Evolutionary conservation across 2,797 vertebrate species (phyloP).

Genomic region (Nannoperca australis): DNA sequence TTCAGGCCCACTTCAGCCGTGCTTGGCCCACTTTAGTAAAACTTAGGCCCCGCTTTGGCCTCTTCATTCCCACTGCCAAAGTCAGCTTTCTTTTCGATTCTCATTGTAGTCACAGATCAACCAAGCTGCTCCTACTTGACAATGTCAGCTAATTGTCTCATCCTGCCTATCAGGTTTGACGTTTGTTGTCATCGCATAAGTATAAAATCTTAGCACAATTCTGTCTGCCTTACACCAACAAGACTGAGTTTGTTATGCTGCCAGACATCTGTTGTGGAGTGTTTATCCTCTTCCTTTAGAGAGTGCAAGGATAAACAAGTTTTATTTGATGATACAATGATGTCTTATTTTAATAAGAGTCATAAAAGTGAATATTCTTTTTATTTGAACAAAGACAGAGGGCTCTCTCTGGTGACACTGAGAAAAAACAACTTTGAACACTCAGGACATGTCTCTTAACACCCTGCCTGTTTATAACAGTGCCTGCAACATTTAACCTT

Average conservation of each 20-base stretch:
- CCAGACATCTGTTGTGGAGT: constrained; percentile 58
- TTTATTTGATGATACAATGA: constrained; percentile 45
- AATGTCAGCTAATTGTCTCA: constrained; percentile 33
- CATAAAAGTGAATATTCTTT: constrained; percentile 41
- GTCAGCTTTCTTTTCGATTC: constrained; percentile 36
- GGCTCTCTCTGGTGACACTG: constrained; percentile 21
- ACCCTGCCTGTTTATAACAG: constrained; percentile 33
- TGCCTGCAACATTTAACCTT: constrained; percentile 59
- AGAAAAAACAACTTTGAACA: constrained; percentile 20
- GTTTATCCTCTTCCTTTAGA: constrained; percentile 45
- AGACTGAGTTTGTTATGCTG: constrained; percentile 40
- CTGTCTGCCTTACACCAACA: constrained; percentile 41
- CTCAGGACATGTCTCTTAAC: constrained; percentile 27
- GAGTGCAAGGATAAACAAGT: constrained; percentile 42
- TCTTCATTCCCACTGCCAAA: constrained; percentile 34
- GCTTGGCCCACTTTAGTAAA: constrained; percentile 68
- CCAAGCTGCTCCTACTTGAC: constrained; percentile 17
- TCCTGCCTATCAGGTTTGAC: constrained; percentile 23
- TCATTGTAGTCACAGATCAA: constrained; percentile 53
- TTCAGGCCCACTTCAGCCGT: constrained; percentile 45
- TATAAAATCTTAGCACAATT: constrained; percentile 31
- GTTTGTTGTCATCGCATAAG: constrained; percentile 18
- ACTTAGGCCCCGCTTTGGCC: constrained; percentile 45
- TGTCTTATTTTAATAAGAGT: constrained; percentile 55
- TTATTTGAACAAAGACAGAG: constrained; percentile 36